Base-by-base conservation (phyloP, 2,113 vertebrate genomes). In the Petroica traversi region DNA sequence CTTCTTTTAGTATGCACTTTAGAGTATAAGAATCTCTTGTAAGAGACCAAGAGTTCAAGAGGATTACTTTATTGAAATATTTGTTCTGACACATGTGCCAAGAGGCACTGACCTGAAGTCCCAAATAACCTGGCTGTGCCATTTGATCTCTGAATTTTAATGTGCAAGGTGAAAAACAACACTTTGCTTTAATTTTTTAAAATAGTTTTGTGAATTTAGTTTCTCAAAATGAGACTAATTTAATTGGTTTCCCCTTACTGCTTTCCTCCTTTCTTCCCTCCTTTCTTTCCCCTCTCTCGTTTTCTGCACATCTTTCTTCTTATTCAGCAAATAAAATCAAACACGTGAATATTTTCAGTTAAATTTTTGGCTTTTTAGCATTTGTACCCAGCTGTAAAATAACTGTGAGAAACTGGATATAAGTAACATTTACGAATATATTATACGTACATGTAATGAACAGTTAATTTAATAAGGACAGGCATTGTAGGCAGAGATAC, bases 201-300 rank as follows among this genome's bases (percentile, higher is more conserved):
- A 43, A 33, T 14, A 19, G 0, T 74, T 81, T 81, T 87, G 10
- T 77, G 17, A 81, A 77, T 52, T 74, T 62, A 19, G 3, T 40
- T 63, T 19, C 45, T 74, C 22, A 81, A 61, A 84, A 58, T 29
- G 16, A 71, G 33, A 71, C 12, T 12, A 2, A 18, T 75, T 87
- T 85, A 46, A 71, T 20, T 16, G 34, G 5, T 33, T 57, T 63
- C 2, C 8, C 4, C 0, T 2, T 3, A 13, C 2, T 36, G 4
- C 26, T 48, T 38, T 5, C 4, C 6, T 9, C 0, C 14, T 3
- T 36, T 4, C 26, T 48, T 38, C 5, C 4, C 6, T 9, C 0
- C 14, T 58, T 59, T 24, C n/a, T 66, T 72, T 12, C 7, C 48
- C 55, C 7, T 45, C 11, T 55, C 9, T 22, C 2, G 1, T 54